Base-by-base conservation (phyloP, 2,113 vertebrate species). In the Plecturocebus donacophilus region DNA sequence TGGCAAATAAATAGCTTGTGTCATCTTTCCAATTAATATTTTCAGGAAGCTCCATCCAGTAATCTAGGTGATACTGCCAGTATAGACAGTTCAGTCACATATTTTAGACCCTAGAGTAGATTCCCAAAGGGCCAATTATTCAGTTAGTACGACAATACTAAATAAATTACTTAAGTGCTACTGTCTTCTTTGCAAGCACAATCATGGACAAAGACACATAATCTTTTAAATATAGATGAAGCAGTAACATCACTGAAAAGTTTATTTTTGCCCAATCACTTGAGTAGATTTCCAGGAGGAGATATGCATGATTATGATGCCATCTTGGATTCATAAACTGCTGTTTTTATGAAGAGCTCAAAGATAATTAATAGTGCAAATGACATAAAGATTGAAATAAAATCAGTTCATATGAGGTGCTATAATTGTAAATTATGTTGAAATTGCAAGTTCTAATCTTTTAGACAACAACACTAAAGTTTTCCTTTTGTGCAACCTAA, bases 1-100 rank as follows among this genome's bases (percentile, higher is more conserved):
- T 47, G 21, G 49, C 42, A 61, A 97, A 87, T 27, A 87, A 54
- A 92, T 82, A 88, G 52, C 92, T 5, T 71, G 4, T 42, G 5
- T 80, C 30, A 17, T 91, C 10, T 89, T 95, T 83, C 68, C 86
- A 91, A 93, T 77, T 81, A 92, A 95, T 90, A 61, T 38, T 75
- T 84, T 92, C 47, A 79, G 45, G 27, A 79, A 90, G 45, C 2
- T 21, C 77, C 73, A 61, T 54, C 52, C 68, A 68, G 42, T 82
- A 71, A 95, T 54, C 32, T 21, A 88, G 61, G 21, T 54, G 79
- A 68, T 25, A 12, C 9, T 30, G 32, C 17, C 25, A 49, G 8
- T 73, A 54, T 38, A 42, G 17, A 96, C 2, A 35, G 64, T 25
- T 85, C n/a, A 61, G 27, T 58, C 38, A 66, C 21, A 6, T 42